Evolutionary conservation across 2,113 vertebrate genomes (phyloP), one percentile per base, ranked within the genome.

Genomic region (Salminus brasiliensis): DNA sequence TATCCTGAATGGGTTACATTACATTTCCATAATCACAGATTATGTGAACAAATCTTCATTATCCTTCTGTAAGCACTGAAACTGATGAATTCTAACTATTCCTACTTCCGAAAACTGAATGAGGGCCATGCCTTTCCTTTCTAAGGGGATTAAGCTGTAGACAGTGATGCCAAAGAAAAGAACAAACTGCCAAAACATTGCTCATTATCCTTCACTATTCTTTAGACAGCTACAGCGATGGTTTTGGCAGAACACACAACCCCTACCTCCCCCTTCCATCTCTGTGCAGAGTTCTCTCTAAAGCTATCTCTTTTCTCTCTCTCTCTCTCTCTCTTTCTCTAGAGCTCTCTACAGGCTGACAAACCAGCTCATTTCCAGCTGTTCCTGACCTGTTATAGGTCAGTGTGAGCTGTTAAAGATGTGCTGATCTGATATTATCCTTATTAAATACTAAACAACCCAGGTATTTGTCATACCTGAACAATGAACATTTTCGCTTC

Each of bases 21-120:
- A 55, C 70, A 76, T 76, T 66, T 23, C 71, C 43, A 63, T 11
- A 52, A 30, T 69, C 55, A 25, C 32, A 52, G 32, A 73, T 72
- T 47, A 71, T 5, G 13, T 52, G 30, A 23, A 39, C 34, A 15
- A 66, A 53, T 21, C 45, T 18, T 49, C 18, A 76, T 76, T 41
- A 63, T 65, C 32, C 43, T 27, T 15, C 55, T 60, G 4, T 18
- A 69, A 77, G 67, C 69, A 18, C 49, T 36, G 32, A 39, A 25
- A 72, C 27, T 57, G n/a, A 3, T 45, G 25, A 74, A 53, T 72
- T 53, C 34, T n/a, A 23, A 45, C 5, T 45, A 30, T n/a, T 30
- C 39, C 62, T 12, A 13, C 27, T 74, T 62, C 18, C 25, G 45
- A 25, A 49, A 18, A 65, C 12, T 13, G 4, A 49, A 8, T 29